A percentile compares a stretch with the other conserved stretches of the same genome.
Conservation (phyloP, 2,797 vertebrate species). For the Ceyx erithaca region DNA sequence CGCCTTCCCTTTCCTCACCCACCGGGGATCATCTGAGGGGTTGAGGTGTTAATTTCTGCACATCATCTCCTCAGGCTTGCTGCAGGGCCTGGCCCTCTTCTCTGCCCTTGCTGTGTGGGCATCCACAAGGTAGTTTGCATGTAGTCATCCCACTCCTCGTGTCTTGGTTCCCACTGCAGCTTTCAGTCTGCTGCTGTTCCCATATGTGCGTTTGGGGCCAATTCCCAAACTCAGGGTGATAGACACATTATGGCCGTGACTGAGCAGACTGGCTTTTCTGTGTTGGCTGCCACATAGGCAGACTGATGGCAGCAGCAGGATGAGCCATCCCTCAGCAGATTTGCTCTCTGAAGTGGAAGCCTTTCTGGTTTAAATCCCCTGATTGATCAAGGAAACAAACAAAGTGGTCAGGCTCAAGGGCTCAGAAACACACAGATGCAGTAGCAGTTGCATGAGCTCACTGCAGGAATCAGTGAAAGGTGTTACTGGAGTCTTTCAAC, state of each 20-base stretch:
- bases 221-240: background rate
- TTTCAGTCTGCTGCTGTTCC: background rate
- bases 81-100: background rate
- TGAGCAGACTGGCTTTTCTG: background rate
- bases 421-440: background rate
- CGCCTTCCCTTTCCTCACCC: accelerated
- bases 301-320: background rate
- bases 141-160: accelerated
- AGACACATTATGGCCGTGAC: background rate
- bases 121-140: too few species aligned
- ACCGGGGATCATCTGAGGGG: accelerated
- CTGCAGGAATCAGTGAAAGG: background rate
- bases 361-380: background rate
- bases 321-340: background rate
- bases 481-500: background rate
- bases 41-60: background rate
- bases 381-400: background rate
- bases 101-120: accelerated
- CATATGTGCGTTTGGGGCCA: accelerated
- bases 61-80: background rate
- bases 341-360: background rate
- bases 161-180: accelerated
- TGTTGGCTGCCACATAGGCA: accelerated
- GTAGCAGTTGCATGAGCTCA: background rate
- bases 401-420: background rate